These are phyloP conservation scores for Himalopsyche phryganea DNA, from an alignment of 1,140 invertebrate species.

Conservation along the genomic window DNA sequence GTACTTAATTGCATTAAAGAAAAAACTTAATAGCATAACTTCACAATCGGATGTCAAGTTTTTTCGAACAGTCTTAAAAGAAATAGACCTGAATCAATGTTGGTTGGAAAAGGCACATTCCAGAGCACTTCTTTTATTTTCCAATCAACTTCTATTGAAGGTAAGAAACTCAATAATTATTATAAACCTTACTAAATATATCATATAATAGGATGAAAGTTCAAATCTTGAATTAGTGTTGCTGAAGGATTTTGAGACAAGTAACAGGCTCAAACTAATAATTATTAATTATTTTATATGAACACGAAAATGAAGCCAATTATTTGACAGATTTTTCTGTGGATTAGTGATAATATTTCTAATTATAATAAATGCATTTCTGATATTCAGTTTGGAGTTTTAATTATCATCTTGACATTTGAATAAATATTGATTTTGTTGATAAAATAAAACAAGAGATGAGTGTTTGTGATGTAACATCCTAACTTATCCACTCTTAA, in stretches of 20 bases:
- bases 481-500: too few relatives aligned
- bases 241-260: not conserved
- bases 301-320: too few relatives aligned
- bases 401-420: too few relatives aligned
- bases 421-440: too few relatives aligned
- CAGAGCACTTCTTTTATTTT: not conserved
- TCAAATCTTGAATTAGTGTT: not conserved
- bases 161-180: not conserved
- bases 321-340: too few relatives aligned
- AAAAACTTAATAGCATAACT: slow-evolving; percentile 2
- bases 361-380: too few relatives aligned
- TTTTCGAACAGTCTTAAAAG: slow-evolving; percentile 1
- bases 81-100: slow-evolving; percentile 5
- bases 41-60: not conserved
- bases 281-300: too few relatives aligned
- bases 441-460: too few relatives aligned
- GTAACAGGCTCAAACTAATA: too few relatives aligned
- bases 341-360: too few relatives aligned
- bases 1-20: slow-evolving; percentile 4
- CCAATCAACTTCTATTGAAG: slow-evolving; percentile 2
- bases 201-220: not conserved
- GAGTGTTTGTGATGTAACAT: too few relatives aligned
- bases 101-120: not conserved
- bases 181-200: not conserved
- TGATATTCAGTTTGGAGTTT: too few relatives aligned